These are phyloP conservation scores for Ellobius talpinus DNA, from an alignment of 2,113 vertebrate genomes.

Conservation along the genomic window DNA sequence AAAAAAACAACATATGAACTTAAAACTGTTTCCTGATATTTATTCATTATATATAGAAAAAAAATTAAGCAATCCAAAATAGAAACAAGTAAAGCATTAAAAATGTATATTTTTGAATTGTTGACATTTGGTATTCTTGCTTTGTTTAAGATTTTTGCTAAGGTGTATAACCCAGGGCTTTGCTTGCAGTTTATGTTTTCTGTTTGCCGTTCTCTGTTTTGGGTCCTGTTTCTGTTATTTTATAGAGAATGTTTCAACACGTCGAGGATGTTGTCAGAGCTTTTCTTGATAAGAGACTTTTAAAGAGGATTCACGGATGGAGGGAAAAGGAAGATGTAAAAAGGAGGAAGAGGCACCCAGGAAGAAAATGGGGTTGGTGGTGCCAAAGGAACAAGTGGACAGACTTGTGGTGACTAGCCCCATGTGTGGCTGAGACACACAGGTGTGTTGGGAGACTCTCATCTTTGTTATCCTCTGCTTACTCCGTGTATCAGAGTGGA, in stretches of 20 bases:
- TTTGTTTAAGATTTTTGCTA: constrained; percentile 45
- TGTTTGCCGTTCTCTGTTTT: background rate
- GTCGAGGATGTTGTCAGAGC: background rate
- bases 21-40: background rate
- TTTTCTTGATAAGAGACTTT: background rate
- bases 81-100: background rate
- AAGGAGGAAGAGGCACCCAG: background rate
- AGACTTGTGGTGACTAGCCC: background rate
- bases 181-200: constrained; percentile 27
- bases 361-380: background rate
- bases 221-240: constrained; percentile 14
- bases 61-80: background rate
- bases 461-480: background rate
- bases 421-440: background rate
- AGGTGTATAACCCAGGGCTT: background rate
- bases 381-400: background rate
- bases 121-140: background rate
- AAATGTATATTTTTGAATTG: constrained; percentile 38
- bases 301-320: background rate
- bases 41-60: background rate
- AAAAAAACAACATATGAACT: background rate
- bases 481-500: background rate
- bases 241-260: constrained; percentile 14
- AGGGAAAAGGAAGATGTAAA: background rate
- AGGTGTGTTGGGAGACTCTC: background rate